phyloP scores from a whole-genome alignment of 37 sponge, comb jelly and placozoan species.

The Axinella damicornis region DNA sequence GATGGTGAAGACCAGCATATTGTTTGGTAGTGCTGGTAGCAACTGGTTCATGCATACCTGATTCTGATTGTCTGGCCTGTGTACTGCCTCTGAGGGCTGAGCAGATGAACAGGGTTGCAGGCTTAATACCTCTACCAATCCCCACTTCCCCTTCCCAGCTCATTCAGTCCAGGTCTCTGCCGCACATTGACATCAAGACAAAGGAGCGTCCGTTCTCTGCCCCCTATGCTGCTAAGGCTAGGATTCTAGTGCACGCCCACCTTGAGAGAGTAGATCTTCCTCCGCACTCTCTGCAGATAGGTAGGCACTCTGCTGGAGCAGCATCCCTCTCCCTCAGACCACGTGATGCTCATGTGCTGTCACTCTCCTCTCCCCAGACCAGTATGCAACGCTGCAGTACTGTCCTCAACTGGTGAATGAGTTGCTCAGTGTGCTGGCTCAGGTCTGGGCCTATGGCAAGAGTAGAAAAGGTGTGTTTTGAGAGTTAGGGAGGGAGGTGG shows the following conservation, averaged over 20 bases:
- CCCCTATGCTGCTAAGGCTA: slow-evolving; percentile 75
- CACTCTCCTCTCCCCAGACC: slow-evolving; percentile 39
- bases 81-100: slow-evolving; percentile 6
- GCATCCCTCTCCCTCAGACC: too few relatives aligned
- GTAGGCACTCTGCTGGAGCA: slow-evolving; percentile 4
- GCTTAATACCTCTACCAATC: background rate
- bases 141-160: background rate
- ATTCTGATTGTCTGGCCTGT: too few relatives aligned
- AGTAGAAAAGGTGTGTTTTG: slow-evolving; percentile 7
- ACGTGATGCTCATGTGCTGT: too few relatives aligned
- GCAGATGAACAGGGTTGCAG: slow-evolving; percentile 5
- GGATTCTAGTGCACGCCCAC: slow-evolving; percentile 78
- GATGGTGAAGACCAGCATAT: too few relatives aligned
- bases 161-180: slow-evolving; percentile 34
- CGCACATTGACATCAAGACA: slow-evolving; percentile 51
- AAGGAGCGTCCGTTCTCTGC: slow-evolving; percentile 63
- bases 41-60: too few relatives aligned
- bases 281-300: slow-evolving; percentile 16
- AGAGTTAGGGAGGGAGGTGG: too few relatives aligned
- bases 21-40: too few relatives aligned
- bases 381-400: slow-evolving; percentile 51
- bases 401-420: slow-evolving; percentile 80
- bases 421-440: slow-evolving; percentile 66
- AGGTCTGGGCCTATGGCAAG: slow-evolving; percentile 33
- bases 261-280: slow-evolving; percentile 56